Evolutionary conservation across 2,797 vertebrate genomes (phyloP).

Genomic region (Pangasius krempfi): DNA sequence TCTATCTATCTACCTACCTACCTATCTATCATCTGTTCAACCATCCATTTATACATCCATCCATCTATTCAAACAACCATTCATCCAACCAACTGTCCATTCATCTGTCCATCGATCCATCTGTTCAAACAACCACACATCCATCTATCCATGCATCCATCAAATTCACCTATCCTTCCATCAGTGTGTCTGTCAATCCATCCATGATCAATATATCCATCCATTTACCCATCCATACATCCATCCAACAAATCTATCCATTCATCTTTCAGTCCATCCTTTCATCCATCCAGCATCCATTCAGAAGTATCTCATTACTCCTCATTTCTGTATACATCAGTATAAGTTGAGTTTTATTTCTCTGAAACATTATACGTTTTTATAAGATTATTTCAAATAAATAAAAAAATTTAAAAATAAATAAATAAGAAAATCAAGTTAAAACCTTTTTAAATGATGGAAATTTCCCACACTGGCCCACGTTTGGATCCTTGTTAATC

Average conservation of each 20-base stretch:
- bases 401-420: background rate
- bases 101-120: background rate
- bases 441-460: conserved; percentile 6
- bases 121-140: background rate
- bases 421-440: background rate
- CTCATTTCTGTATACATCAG: background rate
- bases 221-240: background rate
- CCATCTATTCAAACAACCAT: background rate
- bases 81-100: background rate
- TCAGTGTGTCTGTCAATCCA: background rate
- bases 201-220: background rate
- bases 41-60: background rate
- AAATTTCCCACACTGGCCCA: background rate
- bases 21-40: background rate
- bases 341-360: background rate
- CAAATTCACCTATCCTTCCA: background rate
- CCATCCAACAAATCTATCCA: background rate
- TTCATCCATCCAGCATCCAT: background rate
- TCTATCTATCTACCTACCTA: background rate
- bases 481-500: conserved; percentile 14
- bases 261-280: background rate
- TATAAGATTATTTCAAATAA: background rate
- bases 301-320: no score
- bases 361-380: background rate
- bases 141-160: background rate